These are phyloP conservation scores for Blomia tropicalis DNA, from an alignment of 2,888 invertebrate species.

Conservation along the genomic window DNA sequence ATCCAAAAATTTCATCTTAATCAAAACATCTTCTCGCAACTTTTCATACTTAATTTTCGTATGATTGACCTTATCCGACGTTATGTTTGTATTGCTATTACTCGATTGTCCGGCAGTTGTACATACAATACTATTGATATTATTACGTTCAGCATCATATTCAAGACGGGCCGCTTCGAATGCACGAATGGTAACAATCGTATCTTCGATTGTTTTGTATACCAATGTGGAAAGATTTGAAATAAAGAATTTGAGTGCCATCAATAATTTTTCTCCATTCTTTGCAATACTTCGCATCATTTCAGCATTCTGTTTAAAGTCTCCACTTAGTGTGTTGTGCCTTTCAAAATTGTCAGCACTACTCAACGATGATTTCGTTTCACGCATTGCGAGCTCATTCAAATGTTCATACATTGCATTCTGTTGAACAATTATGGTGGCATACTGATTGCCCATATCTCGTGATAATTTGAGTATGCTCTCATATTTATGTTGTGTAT, in stretches of 20 bases:
- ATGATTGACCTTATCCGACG: slow-evolving; percentile 51
- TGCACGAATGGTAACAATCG: slow-evolving; percentile 55
- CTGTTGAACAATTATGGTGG: slow-evolving; percentile 23
- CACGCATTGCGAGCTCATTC: slow-evolving; percentile 24
- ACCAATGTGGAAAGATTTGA: slow-evolving; percentile 87
- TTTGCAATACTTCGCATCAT: slow-evolving; percentile 80
- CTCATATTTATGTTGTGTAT: slow-evolving; percentile 75
- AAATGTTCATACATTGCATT: slow-evolving; percentile 22
- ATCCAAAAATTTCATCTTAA: slow-evolving; percentile 88
- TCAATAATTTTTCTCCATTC: slow-evolving; percentile 72
- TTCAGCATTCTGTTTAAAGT: slow-evolving; percentile 86
- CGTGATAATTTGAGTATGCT: slow-evolving; percentile 30
- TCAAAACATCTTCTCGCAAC: slow-evolving; percentile 74
- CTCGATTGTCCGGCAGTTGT: slow-evolving; percentile 2
- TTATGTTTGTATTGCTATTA: slow-evolving; percentile 39
- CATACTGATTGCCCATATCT: slow-evolving; percentile 28
- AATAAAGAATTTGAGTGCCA: slow-evolving; percentile 88
- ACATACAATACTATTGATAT: slow-evolving; percentile 33
- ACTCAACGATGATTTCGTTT: slow-evolving; percentile 15
- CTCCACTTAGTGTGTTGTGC: slow-evolving; percentile 41
- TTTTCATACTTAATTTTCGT: slow-evolving; percentile 78
- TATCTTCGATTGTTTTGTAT: slow-evolving; percentile 95
- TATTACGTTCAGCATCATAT: slow-evolving; percentile 81
- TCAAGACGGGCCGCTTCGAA: slow-evolving; percentile 70
- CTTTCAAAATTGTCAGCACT: slow-evolving; percentile 4